Evolutionary conservation across 2,888 invertebrate species (phyloP).

Genomic region (Ormyrus labotus): DNA sequence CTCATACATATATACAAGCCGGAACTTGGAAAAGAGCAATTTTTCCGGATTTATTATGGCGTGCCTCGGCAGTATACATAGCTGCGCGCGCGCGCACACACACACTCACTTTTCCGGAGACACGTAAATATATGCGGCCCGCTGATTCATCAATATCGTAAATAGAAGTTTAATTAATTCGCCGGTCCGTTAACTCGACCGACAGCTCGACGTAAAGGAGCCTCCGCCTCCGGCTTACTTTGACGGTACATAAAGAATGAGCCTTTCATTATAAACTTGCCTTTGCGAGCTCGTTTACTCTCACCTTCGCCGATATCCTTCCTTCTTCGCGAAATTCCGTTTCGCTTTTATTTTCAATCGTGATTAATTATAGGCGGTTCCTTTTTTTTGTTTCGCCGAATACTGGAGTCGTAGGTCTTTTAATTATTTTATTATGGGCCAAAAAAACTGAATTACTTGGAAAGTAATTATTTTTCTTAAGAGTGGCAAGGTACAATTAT

Average conservation of each 20-base stretch:
- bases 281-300: not conserved
- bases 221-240: conserved; percentile 55
- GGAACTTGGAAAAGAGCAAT: conserved; percentile 1
- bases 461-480: too few species aligned
- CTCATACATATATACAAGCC: too few species aligned
- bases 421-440: too few species aligned
- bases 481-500: too few species aligned
- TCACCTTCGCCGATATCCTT: too few species aligned
- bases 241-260: conserved; percentile 63
- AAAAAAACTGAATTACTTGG: too few species aligned
- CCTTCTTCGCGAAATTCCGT: too few species aligned
- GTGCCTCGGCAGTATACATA: not conserved
- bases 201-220: conserved; percentile 69
- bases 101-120: too few species aligned
- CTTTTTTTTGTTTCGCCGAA: too few species aligned
- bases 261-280: conserved; percentile 64
- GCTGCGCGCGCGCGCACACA: not conserved
- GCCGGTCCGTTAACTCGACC: conserved; percentile 71
- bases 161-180: conserved; percentile 76
- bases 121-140: conserved; percentile 53
- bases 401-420: too few species aligned
- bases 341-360: not conserved
- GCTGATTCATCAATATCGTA: conserved; percentile 75
- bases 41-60: conserved; percentile 59
- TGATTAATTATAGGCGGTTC: too few species aligned